These are phyloP conservation scores for Heliconius ethilla DNA, from an alignment of 2,888 invertebrate genomes.

Conservation along the genomic window DNA sequence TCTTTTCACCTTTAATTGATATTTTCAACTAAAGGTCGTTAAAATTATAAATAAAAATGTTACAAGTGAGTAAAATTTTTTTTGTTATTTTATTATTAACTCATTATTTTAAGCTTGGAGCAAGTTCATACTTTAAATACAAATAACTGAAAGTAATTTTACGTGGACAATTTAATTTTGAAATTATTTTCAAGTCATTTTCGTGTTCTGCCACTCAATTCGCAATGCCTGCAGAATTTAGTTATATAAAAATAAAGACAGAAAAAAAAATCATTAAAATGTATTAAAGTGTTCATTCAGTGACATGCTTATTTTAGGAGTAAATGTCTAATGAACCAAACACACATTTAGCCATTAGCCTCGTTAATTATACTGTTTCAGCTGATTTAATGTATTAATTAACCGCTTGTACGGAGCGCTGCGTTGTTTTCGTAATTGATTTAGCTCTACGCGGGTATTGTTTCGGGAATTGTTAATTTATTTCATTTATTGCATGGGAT, in stretches of 20 bases:
- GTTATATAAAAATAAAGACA: too few relatives aligned
- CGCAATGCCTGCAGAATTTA: too few relatives aligned
- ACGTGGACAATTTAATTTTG: neutral
- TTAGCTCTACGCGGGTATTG: neutral
- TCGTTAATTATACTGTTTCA: slow-evolving; percentile 10
- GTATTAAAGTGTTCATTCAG: neutral
- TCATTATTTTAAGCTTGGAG: too few relatives aligned
- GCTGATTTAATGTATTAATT: slow-evolving; percentile 17
- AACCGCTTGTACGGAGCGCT: neutral
- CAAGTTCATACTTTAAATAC: neutral
- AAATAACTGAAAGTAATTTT: neutral
- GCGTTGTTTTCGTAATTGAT: slow-evolving; percentile 11
- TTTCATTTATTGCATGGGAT: neutral
- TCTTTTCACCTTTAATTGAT: too few relatives aligned
- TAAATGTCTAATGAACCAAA: slow-evolving; percentile 2
- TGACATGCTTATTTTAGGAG: neutral
- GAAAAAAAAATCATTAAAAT: too few relatives aligned
- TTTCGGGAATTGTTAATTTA: neutral
- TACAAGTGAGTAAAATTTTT: neutral
- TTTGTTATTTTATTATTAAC: neutral
- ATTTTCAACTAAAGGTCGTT: too few relatives aligned
- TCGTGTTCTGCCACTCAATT: too few relatives aligned
- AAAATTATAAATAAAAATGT: neutral
- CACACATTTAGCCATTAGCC: slow-evolving; percentile 5
- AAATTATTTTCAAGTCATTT: too few relatives aligned